Evolutionary conservation across 2,797 vertebrate genomes (phyloP), one percentile per base, ranked within the genome.

Genomic region (Sebastes variabilis): DNA sequence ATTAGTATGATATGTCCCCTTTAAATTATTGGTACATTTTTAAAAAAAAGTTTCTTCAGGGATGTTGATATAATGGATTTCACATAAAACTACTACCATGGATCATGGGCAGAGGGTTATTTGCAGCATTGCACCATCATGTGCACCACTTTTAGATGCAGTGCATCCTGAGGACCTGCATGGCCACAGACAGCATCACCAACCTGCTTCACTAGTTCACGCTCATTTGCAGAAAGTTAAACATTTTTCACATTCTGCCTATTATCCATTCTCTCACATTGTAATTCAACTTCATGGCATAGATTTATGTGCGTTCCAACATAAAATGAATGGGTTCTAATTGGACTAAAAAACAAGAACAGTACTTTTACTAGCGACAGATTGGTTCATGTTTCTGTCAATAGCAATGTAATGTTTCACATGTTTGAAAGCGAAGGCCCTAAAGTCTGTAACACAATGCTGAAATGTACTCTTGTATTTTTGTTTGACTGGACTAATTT

Each of bases 401-500:
- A 34, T 2, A 55, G 20, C 55, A 38, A 55, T 54, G 61, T 32
- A 49, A 54, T 18, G 10, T 66, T 73, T 79, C 49, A 25, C 49
- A 38, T 66, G 66, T 62, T 29, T 32, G 6, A 66, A 76, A 42
- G 24, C 14, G n/a, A 72, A 75, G 5, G 9, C 18, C 13, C 30
- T n/a, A 71, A 18, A 67, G 59, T 56, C 70, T 49, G 8, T 64
- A 12, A 82, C 58, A 58, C 52, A 68, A 72, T 46, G 65, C 55
- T 81, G 72, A 83, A 70, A 65, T 59, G 38, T 71, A 24, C 25
- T 12, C 5, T n/a, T 74, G 49, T 67, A 8, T 55, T 75, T 72
- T n/a, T 73, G 55, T 81, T 81, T 79, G 29, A 56, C 49, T 80
- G 77, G 27, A 64, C 49, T 80, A 79, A 49, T 71, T 80, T 79